Conservation (phyloP, 2,797 vertebrate species). For the Sebastiscus albofasciatus region DNA sequence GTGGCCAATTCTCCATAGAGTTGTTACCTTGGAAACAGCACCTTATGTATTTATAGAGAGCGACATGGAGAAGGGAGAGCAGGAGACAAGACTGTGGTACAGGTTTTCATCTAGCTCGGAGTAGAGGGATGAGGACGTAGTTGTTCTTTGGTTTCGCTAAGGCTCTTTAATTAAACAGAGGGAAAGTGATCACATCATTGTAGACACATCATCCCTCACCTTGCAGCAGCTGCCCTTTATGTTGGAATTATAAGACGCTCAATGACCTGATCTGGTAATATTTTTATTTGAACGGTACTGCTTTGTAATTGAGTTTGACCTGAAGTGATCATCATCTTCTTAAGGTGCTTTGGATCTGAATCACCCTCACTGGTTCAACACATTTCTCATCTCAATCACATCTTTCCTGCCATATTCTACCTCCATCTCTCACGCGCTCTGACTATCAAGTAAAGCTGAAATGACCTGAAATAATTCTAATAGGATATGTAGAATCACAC, state of each 20-base stretch:
- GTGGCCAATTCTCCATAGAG: conserved; percentile 81
- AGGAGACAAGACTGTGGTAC: conserved; percentile 30
- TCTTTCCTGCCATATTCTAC: not conserved
- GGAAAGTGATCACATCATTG: not conserved
- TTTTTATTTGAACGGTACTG: conserved; percentile 3
- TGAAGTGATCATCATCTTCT: not conserved
- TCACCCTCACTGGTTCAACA: conserved; percentile 1
- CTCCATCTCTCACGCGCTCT: not conserved
- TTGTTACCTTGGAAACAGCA: conserved; percentile 88
- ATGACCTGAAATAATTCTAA: conserved; percentile 42
- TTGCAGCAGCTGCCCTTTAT: conserved; percentile 4
- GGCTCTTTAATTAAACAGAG: not conserved
- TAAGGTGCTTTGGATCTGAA: not conserved
- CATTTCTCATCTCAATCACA: not conserved
- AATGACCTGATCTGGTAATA: not conserved
- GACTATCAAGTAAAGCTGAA: conserved; percentile 18
- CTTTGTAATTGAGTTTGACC: conserved; percentile 23
- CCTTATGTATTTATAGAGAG: conserved; percentile 85
- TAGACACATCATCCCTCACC: conserved; percentile 7
- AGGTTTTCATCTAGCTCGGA: conserved; percentile 21
- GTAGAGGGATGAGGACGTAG: not conserved
- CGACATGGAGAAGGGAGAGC: conserved; percentile 44
- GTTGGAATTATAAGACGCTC: not conserved
- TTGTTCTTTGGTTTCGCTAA: not conserved
- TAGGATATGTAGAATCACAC: conserved; percentile 26